Evolutionary conservation across 1,140 invertebrate species (phyloP).

Genomic region (Macrobrachium nipponense): DNA sequence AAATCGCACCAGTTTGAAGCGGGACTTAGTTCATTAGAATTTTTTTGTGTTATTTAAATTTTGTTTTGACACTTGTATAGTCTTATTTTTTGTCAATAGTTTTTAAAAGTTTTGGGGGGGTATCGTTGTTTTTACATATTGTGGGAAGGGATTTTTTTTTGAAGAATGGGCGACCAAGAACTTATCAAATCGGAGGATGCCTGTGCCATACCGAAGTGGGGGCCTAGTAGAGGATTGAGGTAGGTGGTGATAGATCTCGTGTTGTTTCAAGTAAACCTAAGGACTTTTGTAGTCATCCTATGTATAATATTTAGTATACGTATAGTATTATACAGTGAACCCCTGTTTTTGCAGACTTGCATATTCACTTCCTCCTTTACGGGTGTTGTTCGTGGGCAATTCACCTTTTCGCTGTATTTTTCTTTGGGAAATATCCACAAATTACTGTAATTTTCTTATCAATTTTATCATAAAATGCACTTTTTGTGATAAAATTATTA

Average conservation of each 20-base stretch:
- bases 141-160: neutral
- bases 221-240: constrained; percentile 40
- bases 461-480: too few species aligned
- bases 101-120: neutral
- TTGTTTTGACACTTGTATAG: neutral
- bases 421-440: too few species aligned
- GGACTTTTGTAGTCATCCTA: neutral
- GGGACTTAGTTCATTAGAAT: neutral
- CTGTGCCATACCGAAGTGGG: constrained; percentile 44
- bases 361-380: too few species aligned
- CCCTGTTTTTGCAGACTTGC: too few species aligned
- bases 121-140: neutral
- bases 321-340: neutral
- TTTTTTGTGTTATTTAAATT: constrained; percentile 5
- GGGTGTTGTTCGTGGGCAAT: too few species aligned
- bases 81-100: constrained; percentile 3
- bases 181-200: constrained; percentile 29
- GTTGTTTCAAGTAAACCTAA: too few species aligned
- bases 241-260: neutral
- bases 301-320: neutral
- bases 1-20: constrained; percentile 49
- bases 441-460: too few species aligned
- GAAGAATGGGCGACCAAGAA: neutral
- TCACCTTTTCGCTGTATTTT: too few species aligned
- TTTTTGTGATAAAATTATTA: too few species aligned